A percentile compares a stretch with the other conserved stretches of the same genome.
Conservation (phyloP, 1,140 invertebrate species). For the Bombus haemorrhoidalis region DNA sequence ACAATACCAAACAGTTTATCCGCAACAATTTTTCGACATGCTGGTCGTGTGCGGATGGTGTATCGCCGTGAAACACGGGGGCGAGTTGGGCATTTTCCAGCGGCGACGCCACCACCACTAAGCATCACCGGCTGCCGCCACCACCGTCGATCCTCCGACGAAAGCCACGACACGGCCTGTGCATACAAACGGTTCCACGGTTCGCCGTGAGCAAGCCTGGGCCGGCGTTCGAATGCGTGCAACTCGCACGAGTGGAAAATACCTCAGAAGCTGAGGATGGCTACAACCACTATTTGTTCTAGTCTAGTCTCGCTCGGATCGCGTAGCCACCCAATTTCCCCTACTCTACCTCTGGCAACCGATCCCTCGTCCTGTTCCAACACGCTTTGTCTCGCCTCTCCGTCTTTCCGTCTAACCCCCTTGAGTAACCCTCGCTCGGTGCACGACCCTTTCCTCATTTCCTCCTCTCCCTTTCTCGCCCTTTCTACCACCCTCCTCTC, state of each 20-base stretch:
- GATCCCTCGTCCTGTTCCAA: slow-evolving; percentile 36
- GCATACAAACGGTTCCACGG: slow-evolving; percentile 44
- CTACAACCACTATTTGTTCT: slow-evolving; percentile 81
- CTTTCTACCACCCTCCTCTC: neutral
- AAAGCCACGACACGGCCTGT: slow-evolving; percentile 53
- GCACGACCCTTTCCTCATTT: slow-evolving; percentile 58
- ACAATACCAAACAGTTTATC: slow-evolving; percentile 13
- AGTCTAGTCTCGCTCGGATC: slow-evolving; percentile 76
- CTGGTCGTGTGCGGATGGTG: neutral
- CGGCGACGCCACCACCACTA: slow-evolving; percentile 25
- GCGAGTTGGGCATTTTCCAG: slow-evolving; percentile 11
- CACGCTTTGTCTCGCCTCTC: slow-evolving; percentile 42
- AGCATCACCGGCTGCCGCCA: neutral
- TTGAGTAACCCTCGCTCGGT: slow-evolving; percentile 45
- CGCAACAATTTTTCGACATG: slow-evolving; percentile 10
- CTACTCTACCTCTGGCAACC: neutral
- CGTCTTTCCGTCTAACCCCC: slow-evolving; percentile 32
- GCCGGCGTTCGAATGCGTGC: slow-evolving; percentile 52
- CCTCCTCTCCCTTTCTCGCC: slow-evolving; percentile 17
- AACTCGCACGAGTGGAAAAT: slow-evolving; percentile 73
- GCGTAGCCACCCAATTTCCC: slow-evolving; percentile 71
- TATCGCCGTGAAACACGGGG: neutral
- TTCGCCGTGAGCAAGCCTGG: slow-evolving; percentile 32
- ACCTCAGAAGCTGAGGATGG: slow-evolving; percentile 77
- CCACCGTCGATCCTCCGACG: slow-evolving; percentile 23